These are phyloP conservation scores for Malthinus flaveolus DNA, from an alignment of 2,888 invertebrate species.

Conservation along the genomic window DNA sequence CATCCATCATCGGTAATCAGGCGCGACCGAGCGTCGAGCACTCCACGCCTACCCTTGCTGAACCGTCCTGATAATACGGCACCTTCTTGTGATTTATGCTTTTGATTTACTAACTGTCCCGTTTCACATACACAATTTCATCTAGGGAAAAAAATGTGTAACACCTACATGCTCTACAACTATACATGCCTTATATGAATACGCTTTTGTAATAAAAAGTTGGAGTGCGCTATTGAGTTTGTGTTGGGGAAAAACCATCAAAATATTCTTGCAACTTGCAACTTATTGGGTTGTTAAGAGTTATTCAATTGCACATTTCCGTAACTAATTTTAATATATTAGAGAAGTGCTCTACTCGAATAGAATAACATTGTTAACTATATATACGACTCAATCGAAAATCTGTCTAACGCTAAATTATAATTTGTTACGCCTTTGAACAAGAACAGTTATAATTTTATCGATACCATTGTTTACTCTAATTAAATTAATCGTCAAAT, in stretches of 20 bases:
- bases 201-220: conserved; percentile 5
- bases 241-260: too few species aligned
- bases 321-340: conserved; percentile 41
- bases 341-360: conserved; percentile 34
- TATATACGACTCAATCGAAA: conserved; percentile 14
- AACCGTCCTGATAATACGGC: conserved; percentile 41
- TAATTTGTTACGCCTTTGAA: conserved; percentile 15
- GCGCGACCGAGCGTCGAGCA: conserved; percentile 40
- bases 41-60: conserved; percentile 40
- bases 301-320: conserved; percentile 36
- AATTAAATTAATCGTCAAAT: not conserved
- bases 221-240: not conserved
- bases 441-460: conserved; percentile 5
- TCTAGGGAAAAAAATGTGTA: not conserved
- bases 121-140: conserved; percentile 25
- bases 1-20: conserved; percentile 45
- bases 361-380: conserved; percentile 17
- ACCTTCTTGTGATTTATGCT: conserved; percentile 31
- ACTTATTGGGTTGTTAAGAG: conserved; percentile 25
- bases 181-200: conserved; percentile 23
- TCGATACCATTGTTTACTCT: not conserved
- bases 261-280: not conserved
- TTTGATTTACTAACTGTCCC: conserved; percentile 29
- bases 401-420: conserved; percentile 17
- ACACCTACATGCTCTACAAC: too few species aligned